Evolutionary conservation across 2,113 vertebrate species (phyloP).

Genomic region (Macrotus californicus): DNA sequence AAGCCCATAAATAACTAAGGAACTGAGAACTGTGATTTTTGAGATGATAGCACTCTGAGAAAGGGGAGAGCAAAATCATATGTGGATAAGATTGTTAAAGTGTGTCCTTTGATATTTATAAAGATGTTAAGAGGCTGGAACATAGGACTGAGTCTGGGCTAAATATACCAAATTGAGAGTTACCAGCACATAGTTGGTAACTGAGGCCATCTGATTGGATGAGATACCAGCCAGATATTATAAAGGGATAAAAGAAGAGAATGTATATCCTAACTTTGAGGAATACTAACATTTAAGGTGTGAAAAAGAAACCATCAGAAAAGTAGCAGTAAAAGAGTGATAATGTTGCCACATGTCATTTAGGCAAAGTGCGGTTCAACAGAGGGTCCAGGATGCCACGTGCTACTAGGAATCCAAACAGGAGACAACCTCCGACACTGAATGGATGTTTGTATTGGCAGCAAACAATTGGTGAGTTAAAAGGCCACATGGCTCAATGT

Average conservation of each 20-base stretch:
- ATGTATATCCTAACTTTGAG: neutral
- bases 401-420: no score
- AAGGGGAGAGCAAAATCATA: neutral
- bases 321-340: neutral
- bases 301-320: neutral
- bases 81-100: neutral
- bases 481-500: neutral
- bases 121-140: neutral
- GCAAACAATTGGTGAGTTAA: neutral
- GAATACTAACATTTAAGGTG: neutral
- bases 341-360: neutral
- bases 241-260: neutral
- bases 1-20: neutral
- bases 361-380: neutral
- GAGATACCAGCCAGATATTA: neutral
- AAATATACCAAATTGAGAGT: neutral
- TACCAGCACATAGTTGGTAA: neutral
- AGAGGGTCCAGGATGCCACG: fast-evolving
- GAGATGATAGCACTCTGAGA: neutral
- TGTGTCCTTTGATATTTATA: neutral
- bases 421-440: fast-evolving
- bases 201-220: neutral
- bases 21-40: neutral
- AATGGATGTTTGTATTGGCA: no score
- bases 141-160: neutral